Evolutionary conservation across 2,797 vertebrate species (phyloP).

Genomic region (Megaceryle alcyon): DNA sequence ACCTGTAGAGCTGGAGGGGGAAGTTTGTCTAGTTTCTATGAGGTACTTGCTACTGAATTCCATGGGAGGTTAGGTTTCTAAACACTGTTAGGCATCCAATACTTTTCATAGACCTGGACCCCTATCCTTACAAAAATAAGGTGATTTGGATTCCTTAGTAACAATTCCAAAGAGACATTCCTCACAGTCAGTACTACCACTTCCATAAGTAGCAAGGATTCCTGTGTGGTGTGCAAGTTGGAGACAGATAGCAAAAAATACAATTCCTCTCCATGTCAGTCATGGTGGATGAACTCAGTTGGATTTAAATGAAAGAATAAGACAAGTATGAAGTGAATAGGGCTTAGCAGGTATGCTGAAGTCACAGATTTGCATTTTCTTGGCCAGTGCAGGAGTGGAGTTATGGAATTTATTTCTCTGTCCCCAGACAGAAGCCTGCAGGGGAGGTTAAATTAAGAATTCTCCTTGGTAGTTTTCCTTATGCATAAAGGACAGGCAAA

Average conservation of each 20-base stretch:
- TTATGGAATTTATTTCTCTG: not conserved
- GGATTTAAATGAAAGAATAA: not conserved
- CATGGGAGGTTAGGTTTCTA: not conserved
- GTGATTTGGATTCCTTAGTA: not conserved
- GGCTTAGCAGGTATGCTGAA: not conserved
- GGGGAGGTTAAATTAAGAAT: not conserved
- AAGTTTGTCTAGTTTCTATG: not conserved
- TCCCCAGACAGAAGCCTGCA: not conserved
- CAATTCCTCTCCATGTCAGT: not conserved
- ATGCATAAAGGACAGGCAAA: not conserved
- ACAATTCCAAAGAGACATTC: not conserved
- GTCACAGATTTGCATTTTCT: not conserved
- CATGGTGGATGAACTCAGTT: not conserved
- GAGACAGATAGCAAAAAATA: not conserved
- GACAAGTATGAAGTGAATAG: not conserved
- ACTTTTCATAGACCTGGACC: not conserved
- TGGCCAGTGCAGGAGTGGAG: not conserved
- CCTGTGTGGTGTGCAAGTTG: accelerated
- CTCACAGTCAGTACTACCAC: not conserved
- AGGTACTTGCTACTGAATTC: not conserved
- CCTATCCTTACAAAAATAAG: not conserved
- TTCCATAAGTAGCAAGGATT: not conserved
- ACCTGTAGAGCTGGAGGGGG: not conserved
- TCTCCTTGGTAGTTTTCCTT: not conserved
- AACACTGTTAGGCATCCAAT: not conserved